These are phyloP conservation scores for Perca schrenkii DNA, from an alignment of 2,113 vertebrate species.

Conservation along the genomic window DNA sequence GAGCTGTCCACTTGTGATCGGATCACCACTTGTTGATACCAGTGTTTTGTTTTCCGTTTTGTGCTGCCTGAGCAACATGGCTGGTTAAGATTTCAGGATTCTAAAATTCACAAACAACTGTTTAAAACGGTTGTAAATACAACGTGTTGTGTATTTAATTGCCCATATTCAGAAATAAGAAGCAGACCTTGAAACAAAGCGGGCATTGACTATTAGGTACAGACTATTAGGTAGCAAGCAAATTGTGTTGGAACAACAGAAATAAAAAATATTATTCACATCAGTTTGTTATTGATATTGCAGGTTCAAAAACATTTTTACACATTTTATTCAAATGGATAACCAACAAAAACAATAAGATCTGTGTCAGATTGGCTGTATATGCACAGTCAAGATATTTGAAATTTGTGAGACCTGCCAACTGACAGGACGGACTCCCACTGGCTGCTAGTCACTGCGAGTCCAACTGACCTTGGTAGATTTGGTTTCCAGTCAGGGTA, in stretches of 20 bases:
- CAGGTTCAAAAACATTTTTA: background rate
- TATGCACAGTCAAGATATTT: background rate
- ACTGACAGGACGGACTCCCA: background rate
- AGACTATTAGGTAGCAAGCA: background rate
- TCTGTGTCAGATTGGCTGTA: background rate
- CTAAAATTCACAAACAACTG: background rate
- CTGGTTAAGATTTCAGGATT: background rate
- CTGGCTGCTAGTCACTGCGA: conserved; percentile 1
- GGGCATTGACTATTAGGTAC: background rate
- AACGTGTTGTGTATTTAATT: background rate
- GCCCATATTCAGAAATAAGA: background rate
- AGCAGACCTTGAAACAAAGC: background rate
- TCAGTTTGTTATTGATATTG: background rate
- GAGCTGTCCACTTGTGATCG: too few relatives aligned
- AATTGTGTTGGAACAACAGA: background rate
- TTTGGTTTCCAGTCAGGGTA: conserved; percentile 89
- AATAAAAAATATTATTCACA: background rate
- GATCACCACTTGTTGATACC: too few relatives aligned
- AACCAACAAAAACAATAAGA: background rate
- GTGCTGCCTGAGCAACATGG: background rate
- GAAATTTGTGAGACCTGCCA: background rate
- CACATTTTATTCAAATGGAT: background rate
- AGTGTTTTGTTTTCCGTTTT: background rate
- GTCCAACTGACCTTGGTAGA: conserved; percentile 68
- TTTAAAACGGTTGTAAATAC: background rate